Percentiles rank a stretch among this genome's conserved stretches.
Evolutionary conservation across 2,113 vertebrate genomes (phyloP).

Genomic region (Cisticola juncidis): DNA sequence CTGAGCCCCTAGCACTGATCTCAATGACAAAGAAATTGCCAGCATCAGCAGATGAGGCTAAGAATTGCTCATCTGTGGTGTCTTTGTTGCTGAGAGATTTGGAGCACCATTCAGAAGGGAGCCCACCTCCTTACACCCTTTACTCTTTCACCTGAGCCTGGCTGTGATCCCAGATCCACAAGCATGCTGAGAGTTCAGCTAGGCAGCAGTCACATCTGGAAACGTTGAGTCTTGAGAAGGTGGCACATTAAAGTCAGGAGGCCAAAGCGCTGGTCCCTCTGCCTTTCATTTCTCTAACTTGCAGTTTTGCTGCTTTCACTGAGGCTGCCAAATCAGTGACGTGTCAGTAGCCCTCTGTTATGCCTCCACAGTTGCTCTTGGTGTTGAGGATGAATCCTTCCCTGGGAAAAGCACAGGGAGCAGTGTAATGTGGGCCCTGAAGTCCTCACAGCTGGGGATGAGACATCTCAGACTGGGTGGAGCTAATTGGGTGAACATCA

Average conservation of each 20-base stretch:
- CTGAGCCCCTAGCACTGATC: neutral
- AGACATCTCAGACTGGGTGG: neutral
- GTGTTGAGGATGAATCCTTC: neutral
- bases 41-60: neutral
- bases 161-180: neutral
- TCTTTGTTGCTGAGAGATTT: neutral
- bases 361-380: fast-evolving
- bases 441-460: neutral
- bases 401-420: neutral
- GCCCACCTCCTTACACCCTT: neutral
- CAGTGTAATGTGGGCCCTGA: neutral
- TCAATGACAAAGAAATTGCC: neutral
- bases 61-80: neutral
- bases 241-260: neutral
- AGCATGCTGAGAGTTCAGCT: neutral
- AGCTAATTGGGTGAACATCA: neutral
- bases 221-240: neutral
- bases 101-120: neutral
- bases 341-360: neutral
- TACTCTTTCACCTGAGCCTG: neutral
- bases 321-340: neutral
- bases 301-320: neutral
- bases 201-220: neutral
- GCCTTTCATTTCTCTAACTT: neutral
- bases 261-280: neutral